Evolutionary conservation across 1,140 invertebrate genomes (phyloP).

Genomic region (Chelonus insularis): DNA sequence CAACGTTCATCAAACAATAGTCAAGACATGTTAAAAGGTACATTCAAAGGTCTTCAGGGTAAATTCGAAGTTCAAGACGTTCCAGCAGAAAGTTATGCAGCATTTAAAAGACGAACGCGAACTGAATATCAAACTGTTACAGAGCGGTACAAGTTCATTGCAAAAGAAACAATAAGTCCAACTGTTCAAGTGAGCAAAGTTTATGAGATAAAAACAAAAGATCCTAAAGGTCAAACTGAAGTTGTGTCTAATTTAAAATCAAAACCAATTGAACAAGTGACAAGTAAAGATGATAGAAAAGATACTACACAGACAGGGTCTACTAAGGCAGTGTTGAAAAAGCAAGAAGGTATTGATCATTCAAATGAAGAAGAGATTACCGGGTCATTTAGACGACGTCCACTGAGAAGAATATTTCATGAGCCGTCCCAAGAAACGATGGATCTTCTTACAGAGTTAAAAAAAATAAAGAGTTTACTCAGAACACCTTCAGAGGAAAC

Average conservation of each 20-base stretch:
- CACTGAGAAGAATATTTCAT: conserved; percentile 44
- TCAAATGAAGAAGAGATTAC: conserved; percentile 42
- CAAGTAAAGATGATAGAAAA: conserved; percentile 13
- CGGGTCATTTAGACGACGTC: conserved; percentile 36
- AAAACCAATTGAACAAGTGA: neutral
- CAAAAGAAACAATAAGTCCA: conserved; percentile 7
- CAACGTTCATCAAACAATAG: conserved; percentile 33
- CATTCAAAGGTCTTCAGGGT: conserved; percentile 47
- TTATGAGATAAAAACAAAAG: neutral
- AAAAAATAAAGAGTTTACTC: conserved; percentile 51
- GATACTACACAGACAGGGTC: too few species aligned
- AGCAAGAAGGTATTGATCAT: conserved; percentile 51
- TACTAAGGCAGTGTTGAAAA: conserved; percentile 41
- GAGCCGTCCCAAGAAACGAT: conserved; percentile 56
- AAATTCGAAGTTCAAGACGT: conserved; percentile 50
- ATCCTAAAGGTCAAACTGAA: neutral
- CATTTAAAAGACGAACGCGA: conserved; percentile 47
- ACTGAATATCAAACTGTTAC: conserved; percentile 22
- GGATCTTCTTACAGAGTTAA: conserved; percentile 52
- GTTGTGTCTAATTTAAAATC: neutral
- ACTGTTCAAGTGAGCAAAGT: conserved; percentile 2
- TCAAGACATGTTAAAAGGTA: conserved; percentile 27
- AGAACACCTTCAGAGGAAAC: conserved; percentile 48
- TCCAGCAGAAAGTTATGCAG: conserved; percentile 50
- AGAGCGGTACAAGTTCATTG: conserved; percentile 11